Evolutionary conservation across 2,797 vertebrate species (phyloP).

Genomic region (Trachurus trachurus): DNA sequence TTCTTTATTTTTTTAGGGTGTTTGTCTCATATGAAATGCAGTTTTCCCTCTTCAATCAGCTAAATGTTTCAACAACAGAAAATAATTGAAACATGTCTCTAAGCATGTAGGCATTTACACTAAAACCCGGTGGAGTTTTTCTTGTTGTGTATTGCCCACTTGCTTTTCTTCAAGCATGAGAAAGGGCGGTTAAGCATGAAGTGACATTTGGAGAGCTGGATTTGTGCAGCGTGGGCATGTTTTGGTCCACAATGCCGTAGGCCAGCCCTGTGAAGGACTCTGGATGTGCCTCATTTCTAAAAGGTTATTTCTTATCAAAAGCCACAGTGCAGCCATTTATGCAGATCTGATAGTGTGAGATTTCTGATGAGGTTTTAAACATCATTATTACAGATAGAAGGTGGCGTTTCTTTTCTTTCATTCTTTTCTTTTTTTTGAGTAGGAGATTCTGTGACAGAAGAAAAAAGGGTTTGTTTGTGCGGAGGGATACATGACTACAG

Average conservation of each 20-base stretch:
- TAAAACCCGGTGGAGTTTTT: constrained; percentile 59
- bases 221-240: constrained; percentile 77
- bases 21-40: constrained; percentile 7
- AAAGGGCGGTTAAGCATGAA: constrained; percentile 81
- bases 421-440: constrained; percentile 7
- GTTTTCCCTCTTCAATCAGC: constrained; percentile 33
- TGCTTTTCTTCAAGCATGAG: constrained; percentile 73
- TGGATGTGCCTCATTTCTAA: constrained; percentile 70
- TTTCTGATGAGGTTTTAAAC: constrained; percentile 60
- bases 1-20: not conserved
- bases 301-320: constrained; percentile 81
- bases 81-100: constrained; percentile 62
- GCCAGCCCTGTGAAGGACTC: constrained; percentile 71
- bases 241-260: constrained; percentile 71
- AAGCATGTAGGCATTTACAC: constrained; percentile 77
- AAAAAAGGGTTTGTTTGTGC: constrained; percentile 33
- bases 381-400: constrained; percentile 48
- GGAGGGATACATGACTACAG: constrained; percentile 21
- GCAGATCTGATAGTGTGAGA: constrained; percentile 55
- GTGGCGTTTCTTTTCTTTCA: constrained; percentile 9
- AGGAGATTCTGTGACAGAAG: constrained; percentile 22
- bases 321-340: constrained; percentile 63
- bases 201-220: constrained; percentile 84
- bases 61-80: constrained; percentile 51
- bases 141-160: constrained; percentile 61